Evolutionary conservation across 2,888 invertebrate species (phyloP).

Genomic region (Junonia oenone): DNA sequence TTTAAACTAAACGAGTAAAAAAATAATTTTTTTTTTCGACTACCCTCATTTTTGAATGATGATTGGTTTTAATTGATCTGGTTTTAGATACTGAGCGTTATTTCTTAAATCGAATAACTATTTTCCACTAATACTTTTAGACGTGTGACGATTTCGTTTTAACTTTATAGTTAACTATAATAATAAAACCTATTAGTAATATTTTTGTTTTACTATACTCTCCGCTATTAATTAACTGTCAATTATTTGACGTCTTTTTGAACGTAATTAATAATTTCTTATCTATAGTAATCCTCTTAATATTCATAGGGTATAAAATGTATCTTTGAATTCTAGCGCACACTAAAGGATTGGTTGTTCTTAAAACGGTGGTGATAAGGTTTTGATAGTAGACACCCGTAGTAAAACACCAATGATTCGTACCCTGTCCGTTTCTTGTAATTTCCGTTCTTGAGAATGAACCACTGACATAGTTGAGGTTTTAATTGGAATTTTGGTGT

Average conservation of each 20-base stretch:
- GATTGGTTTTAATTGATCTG: neutral
- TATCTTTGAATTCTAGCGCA: slow-evolving; percentile 74
- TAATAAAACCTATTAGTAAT: neutral
- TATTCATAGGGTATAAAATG: slow-evolving; percentile 34
- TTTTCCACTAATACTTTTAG: neutral
- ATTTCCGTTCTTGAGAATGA: slow-evolving; percentile 41
- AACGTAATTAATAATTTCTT: too few relatives aligned
- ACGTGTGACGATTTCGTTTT: neutral
- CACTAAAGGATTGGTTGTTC: slow-evolving; percentile 62
- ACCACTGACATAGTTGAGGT: slow-evolving; percentile 36
- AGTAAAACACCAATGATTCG: slow-evolving; percentile 42
- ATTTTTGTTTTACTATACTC: neutral
- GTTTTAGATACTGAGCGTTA: neutral
- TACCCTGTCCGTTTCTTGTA: slow-evolving; percentile 44
- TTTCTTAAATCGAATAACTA: neutral
- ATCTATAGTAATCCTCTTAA: neutral
- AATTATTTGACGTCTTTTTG: too few relatives aligned
- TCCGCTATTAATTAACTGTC: too few relatives aligned
- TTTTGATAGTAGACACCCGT: slow-evolving; percentile 61
- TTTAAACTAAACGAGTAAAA: neutral
- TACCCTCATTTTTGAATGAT: neutral
- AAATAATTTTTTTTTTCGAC: neutral
- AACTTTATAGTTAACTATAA: neutral
- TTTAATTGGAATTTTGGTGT: neutral
- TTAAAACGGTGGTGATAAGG: slow-evolving; percentile 69